Percentiles rank a stretch among this genome's conserved stretches.
These are phyloP conservation scores for Alces alces DNA, from an alignment of 2,113 vertebrate species.

Conservation along the genomic window DNA sequence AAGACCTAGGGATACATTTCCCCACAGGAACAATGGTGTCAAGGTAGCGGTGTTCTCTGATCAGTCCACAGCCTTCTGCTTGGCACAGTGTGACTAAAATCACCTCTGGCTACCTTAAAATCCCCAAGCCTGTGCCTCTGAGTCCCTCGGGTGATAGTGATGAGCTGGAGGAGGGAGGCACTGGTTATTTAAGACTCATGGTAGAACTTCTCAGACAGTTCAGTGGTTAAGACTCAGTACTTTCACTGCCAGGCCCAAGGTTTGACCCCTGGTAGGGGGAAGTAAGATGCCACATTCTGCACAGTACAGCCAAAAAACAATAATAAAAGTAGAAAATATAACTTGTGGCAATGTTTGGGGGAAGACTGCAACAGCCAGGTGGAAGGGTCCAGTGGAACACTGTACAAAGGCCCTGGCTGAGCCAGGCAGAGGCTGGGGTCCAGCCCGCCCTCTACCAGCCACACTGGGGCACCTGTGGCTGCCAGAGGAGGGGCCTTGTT, in stretches of 20 bases:
- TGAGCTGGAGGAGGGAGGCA: not conserved
- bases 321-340: not conserved
- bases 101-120: not conserved
- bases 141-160: not conserved
- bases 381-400: not conserved
- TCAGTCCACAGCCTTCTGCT: not conserved
- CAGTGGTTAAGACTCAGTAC: not conserved
- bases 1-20: not conserved
- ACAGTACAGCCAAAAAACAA: not conserved
- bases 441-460: not conserved
- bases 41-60: not conserved
- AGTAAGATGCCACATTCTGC: not conserved
- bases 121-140: not conserved
- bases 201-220: not conserved
- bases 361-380: not conserved
- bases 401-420: not conserved
- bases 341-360: not conserved
- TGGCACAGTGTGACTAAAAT: not conserved
- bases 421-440: not conserved
- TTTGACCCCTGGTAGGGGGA: not conserved
- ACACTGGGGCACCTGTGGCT: not conserved
- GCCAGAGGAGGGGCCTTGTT: not conserved
- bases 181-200: not conserved
- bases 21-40: not conserved
- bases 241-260: not conserved